Evolutionary conservation across 2,113 vertebrate species (phyloP), one percentile per base, ranked within the genome.

Genomic region (Corapipo altera): DNA sequence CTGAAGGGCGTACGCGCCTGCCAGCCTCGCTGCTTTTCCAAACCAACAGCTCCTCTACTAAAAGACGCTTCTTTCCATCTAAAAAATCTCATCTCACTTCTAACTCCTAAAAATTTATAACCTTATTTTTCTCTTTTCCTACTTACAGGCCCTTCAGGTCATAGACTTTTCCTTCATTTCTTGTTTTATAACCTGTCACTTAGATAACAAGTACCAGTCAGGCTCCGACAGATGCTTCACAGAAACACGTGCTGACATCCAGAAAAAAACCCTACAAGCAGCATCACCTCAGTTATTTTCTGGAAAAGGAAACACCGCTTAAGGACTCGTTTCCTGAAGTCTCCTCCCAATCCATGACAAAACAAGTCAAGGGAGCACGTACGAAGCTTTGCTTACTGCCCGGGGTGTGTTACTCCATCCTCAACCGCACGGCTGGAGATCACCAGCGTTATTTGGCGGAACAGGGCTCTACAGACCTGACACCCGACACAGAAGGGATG

Each of bases 371-470:
- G 27, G 39, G 6, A 67, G 15, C 46, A 27, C 4, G 4, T 3
- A 67, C 0, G 3, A n/a, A 85, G 30, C 33, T 2, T 0, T 14
- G 51, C 44, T 52, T 6, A 17, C 46, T 7, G 77, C 26, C 30
- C 0, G 54, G 35, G 41, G 48, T 11, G 69, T 0, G 41, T 1
- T 30, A 46, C 12, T 5, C 70, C 88, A n/a, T 6, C 93, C 69
- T 18, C 4, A 14, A 2, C 26, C 51, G 12, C 6, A 17, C 7
- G 6, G 37, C 51, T 9, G 4, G 46, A 15, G 37, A 32, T 0
- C 33, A 5, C 16, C 30, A 14, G 6, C 41, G 1, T 2, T 15
- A 22, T 1, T 26, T 2, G 30, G 30, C 2, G 18, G 41, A 30
- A 33, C 28, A 17, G 14, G 18, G 20, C 8, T 4, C 13, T 3